Conservation (phyloP, 2,113 vertebrate species). For the Erythrolamprus reginae region DNA sequence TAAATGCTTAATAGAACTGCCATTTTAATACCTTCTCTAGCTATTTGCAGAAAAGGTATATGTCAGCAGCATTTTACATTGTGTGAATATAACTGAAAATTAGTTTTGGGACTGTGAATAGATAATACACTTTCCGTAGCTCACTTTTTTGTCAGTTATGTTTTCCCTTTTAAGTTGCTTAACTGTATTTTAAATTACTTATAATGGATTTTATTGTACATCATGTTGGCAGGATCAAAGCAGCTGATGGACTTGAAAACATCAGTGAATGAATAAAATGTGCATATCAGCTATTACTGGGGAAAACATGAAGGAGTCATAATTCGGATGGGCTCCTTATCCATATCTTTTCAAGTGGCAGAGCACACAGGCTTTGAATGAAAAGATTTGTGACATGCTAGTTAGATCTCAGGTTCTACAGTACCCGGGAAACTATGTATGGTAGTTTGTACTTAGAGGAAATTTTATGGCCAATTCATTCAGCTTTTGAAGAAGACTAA, state of each 20-base stretch:
- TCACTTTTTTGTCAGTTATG: not conserved
- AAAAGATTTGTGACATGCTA: not conserved
- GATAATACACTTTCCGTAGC: not conserved
- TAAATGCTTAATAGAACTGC: not conserved
- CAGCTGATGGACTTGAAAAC: not conserved
- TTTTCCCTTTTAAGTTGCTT: not conserved
- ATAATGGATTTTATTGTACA: not conserved
- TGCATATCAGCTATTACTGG: not conserved
- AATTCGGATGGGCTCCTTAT: not conserved
- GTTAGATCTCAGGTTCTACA: not conserved
- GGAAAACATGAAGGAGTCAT: not conserved
- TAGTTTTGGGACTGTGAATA: not conserved
- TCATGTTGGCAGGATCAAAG: not conserved
- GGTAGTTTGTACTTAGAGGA: not conserved
- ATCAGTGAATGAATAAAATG: not conserved
- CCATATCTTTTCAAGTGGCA: not conserved
- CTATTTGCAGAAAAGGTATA: not conserved
- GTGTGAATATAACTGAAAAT: not conserved
- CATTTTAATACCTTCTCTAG: not conserved
- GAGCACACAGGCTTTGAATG: not conserved
- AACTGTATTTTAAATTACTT: not conserved
- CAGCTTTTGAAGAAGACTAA: constrained; percentile 21
- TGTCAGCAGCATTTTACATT: not conserved
- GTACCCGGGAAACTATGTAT: not conserved
- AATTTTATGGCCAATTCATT: constrained; percentile 3